A percentile compares a stretch with the other conserved stretches of the same genome.
phyloP scores from a whole-genome alignment of 2,888 invertebrate species.

The Erebia epiphron region DNA sequence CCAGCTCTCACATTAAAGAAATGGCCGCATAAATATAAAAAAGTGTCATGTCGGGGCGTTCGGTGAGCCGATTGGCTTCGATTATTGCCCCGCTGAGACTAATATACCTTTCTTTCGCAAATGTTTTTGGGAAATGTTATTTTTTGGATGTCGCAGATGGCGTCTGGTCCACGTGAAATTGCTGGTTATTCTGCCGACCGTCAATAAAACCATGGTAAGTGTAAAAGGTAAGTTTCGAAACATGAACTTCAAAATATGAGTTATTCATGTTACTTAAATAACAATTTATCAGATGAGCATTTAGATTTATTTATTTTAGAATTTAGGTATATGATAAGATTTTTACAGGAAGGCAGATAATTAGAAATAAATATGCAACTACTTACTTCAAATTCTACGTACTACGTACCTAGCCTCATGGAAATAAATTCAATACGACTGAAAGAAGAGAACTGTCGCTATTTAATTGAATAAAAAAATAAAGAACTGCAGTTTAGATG shows the following conservation, averaged over 20 bases:
- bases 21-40: constrained; percentile 69
- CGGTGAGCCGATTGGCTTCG: constrained; percentile 79
- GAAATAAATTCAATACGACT: no score
- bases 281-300: no score
- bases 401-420: no score
- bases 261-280: no score
- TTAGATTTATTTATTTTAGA: no score
- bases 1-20: constrained; percentile 63
- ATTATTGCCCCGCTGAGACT: constrained; percentile 81
- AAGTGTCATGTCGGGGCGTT: constrained; percentile 69
- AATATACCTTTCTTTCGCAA: constrained; percentile 80
- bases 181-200: constrained; percentile 48
- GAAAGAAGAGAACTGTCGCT: no score
- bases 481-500: no score
- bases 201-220: neutral
- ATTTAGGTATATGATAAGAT: no score
- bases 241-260: neutral
- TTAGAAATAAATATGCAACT: no score
- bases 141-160: constrained; percentile 80
- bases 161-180: constrained; percentile 69
- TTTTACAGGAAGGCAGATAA: no score
- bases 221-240: neutral
- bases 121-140: constrained; percentile 79
- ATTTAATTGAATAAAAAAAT: no score
- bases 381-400: no score